A percentile compares a stretch with the other conserved stretches of the same genome.
Evolutionary conservation across 1,140 invertebrate species (phyloP).

Genomic region (Drosophila pandora): DNA sequence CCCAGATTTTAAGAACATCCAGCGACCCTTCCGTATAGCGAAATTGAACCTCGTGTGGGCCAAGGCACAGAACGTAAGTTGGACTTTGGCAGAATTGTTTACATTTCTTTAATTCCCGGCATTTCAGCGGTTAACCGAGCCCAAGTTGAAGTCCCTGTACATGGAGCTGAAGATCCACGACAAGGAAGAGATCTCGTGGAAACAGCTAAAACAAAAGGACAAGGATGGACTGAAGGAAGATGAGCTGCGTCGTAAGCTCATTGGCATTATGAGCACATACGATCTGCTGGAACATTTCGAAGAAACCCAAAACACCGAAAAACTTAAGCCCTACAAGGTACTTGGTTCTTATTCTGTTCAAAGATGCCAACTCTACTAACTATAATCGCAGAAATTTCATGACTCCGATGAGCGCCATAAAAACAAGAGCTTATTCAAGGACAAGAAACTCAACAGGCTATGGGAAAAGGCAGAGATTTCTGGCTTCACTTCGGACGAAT

Average conservation of each 20-base stretch:
- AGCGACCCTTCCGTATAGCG: slow-evolving; percentile 92
- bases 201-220: slow-evolving; percentile 92
- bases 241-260: slow-evolving; percentile 90
- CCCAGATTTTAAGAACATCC: slow-evolving; percentile 85
- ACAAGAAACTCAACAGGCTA: slow-evolving; percentile 94
- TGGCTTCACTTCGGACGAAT: slow-evolving; percentile 92
- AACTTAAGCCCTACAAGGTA: slow-evolving; percentile 85
- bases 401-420: slow-evolving; percentile 87
- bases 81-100: neutral
- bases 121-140: slow-evolving; percentile 90
- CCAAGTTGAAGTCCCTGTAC: slow-evolving; percentile 93
- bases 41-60: slow-evolving; percentile 93
- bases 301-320: slow-evolving; percentile 86
- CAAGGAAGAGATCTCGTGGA: slow-evolving; percentile 94
- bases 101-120: neutral
- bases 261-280: slow-evolving; percentile 92
- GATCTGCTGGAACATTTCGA: slow-evolving; percentile 92
- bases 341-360: neutral
- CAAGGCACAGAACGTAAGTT: slow-evolving; percentile 90
- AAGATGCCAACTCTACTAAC: neutral
- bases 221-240: slow-evolving; percentile 94
- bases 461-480: slow-evolving; percentile 95
- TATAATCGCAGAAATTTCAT: slow-evolving; percentile 84
- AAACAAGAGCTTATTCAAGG: slow-evolving; percentile 92
- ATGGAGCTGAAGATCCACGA: slow-evolving; percentile 96